Base-by-base conservation (phyloP, 2,113 vertebrate species). In the Hippocampus abdominalis region DNA sequence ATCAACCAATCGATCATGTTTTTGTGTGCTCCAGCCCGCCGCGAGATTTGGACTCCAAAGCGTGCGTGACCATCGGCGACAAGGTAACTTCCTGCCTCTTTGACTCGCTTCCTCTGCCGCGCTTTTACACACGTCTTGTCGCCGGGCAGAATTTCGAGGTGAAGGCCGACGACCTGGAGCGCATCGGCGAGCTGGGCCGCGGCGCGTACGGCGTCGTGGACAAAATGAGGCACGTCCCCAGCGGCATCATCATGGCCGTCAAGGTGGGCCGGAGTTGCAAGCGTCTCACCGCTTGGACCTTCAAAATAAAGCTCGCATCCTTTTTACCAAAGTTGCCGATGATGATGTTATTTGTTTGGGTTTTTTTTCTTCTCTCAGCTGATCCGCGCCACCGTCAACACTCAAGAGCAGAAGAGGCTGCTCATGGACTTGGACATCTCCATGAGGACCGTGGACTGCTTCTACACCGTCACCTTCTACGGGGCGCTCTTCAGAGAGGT, bases 371-470 rank as follows among this genome's bases (percentile, higher is more conserved):
- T 36, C 5, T 1, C 1, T 36, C 89, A 98, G 97, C 84, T 95
- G 72, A 99, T 99, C 89, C 94, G 96, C 78, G 96, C 96, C 78
- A 99, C 97, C 0, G 97, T 98, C 53, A 99, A 99, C 91, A 96
- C 96, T 61, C 95, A 96, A 82, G 97, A 99, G 68, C 96, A 99
- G 92, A 99, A 99, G 87, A 95, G 98, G 86, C 95, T 99, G 78
- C 93, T 99, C 81, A 98, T 99, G 97, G 97, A 98, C 90, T 89
- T 99, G 85, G 97, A 99, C 81, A 97, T 99, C 64, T 97, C 97
- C 72, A 99, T 98, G 97, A 86, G 96, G 89, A 99, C 96, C 80
- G 98, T 96, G 84, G 97, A 99, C 88, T 98, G 97, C 85, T 96
- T 95, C 3, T 98, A 89, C 78, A 98, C 98, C 70, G 97, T 99